Percentiles rank a stretch among this genome's conserved stretches.
These are phyloP conservation scores for Ramazzottius varieornatus DNA, from an alignment of 2,888 invertebrate species.

Conservation along the genomic window DNA sequence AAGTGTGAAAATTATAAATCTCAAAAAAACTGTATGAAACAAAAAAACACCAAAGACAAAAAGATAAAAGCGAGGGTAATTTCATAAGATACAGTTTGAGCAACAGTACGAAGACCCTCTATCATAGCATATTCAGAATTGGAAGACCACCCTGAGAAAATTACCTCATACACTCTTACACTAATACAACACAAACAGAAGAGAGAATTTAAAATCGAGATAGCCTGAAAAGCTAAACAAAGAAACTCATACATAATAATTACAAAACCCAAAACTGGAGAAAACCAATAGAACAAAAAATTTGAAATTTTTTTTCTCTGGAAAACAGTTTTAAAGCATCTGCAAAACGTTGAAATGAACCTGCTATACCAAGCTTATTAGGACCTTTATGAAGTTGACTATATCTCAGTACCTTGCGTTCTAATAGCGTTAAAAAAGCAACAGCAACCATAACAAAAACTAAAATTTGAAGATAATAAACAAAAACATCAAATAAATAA, in stretches of 20 bases:
- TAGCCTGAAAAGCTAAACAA: no score
- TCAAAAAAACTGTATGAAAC: conserved; percentile 27
- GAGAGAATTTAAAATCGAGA: no score
- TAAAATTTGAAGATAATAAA: no score
- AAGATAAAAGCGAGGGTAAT: conserved; percentile 40
- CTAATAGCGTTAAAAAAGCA: no score
- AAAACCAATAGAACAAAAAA: background rate
- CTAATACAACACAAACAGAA: conserved; percentile 12
- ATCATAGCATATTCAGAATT: conserved; percentile 45
- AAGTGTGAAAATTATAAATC: no score
- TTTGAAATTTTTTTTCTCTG: conserved; percentile 20
- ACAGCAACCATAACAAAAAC: no score
- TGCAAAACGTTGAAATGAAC: conserved; percentile 39
- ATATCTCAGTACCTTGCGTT: conserved; percentile 33
- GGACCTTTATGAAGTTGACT: conserved; percentile 46
- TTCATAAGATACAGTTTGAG: conserved; percentile 50
- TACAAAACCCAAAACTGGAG: background rate
- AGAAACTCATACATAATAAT: no score
- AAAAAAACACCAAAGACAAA: conserved; percentile 32
- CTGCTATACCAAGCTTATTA: conserved; percentile 37
- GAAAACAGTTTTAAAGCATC: conserved; percentile 44
- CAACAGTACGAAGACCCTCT: conserved; percentile 37
- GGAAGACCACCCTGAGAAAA: conserved; percentile 34
- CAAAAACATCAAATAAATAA: no score
- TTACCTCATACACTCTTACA: conserved; percentile 8